Evolutionary conservation across 1,140 invertebrate species (phyloP).

Genomic region (Orchesella cincta): DNA sequence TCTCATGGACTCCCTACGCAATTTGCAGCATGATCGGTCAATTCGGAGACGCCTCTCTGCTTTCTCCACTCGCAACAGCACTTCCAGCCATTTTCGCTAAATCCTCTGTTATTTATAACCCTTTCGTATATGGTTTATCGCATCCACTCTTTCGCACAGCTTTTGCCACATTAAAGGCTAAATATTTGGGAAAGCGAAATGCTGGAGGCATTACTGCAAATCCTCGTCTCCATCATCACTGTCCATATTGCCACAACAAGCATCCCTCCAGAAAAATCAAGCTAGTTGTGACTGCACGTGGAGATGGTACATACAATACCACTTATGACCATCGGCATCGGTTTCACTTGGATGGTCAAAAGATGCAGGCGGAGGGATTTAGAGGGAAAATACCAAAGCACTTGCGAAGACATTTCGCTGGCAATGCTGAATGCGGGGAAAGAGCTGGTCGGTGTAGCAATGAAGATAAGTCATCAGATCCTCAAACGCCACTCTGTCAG

Average conservation of each 20-base stretch:
- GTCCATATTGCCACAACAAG: slow-evolving; percentile 12
- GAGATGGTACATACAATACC: background rate
- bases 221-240: background rate
- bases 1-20: slow-evolving; percentile 62
- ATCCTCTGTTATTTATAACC: slow-evolving; percentile 59
- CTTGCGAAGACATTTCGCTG: background rate
- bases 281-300: no score
- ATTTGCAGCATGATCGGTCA: slow-evolving; percentile 61
- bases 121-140: slow-evolving; percentile 59
- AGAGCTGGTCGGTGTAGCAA: background rate
- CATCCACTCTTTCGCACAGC: slow-evolving; percentile 56
- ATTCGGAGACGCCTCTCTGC: slow-evolving; percentile 55
- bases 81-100: slow-evolving; percentile 59
- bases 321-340: background rate
- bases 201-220: background rate
- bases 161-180: slow-evolving; percentile 28
- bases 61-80: slow-evolving; percentile 55
- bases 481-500: background rate
- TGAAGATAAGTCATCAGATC: background rate
- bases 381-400: background rate
- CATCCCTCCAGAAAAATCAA: background rate
- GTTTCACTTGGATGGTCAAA: background rate
- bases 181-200: slow-evolving; percentile 45
- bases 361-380: background rate
- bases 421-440: no score